A percentile compares a stretch with the other conserved stretches of the same genome.
These are phyloP conservation scores for Sciurus carolinensis DNA, from an alignment of 2,797 vertebrate genomes.

Conservation along the genomic window DNA sequence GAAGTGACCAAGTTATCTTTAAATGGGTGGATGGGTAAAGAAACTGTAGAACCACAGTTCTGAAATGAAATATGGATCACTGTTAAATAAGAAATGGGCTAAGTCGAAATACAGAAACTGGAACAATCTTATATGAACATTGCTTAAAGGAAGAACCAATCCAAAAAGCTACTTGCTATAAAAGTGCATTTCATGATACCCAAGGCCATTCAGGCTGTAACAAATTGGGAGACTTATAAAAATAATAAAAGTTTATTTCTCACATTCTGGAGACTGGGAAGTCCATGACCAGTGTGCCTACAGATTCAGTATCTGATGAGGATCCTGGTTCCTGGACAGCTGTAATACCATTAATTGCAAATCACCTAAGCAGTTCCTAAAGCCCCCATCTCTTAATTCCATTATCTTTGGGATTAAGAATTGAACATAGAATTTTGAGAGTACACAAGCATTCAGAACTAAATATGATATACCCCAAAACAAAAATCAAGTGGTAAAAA, in stretches of 20 bases:
- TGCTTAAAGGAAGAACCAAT: background rate
- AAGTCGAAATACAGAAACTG: background rate
- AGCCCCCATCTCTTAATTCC: background rate
- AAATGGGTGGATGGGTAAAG: background rate
- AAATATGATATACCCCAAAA: background rate
- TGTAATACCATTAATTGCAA: background rate
- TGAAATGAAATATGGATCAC: background rate
- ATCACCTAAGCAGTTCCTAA: background rate
- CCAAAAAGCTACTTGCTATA: background rate
- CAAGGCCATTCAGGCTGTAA: background rate
- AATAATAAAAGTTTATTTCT: background rate
- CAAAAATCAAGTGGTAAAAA: background rate
- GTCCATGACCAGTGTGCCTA: background rate
- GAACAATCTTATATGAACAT: background rate
- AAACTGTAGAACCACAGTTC: background rate
- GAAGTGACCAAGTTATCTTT: background rate
- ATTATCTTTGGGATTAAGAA: background rate
- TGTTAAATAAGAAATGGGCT: background rate
- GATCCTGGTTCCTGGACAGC: background rate
- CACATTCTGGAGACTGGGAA: background rate
- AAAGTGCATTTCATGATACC: background rate
- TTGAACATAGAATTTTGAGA: background rate
- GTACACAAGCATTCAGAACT: background rate
- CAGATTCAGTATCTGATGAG: background rate
- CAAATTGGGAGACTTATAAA: background rate